Base-by-base conservation (phyloP, 2,888 invertebrate species). In the Caenorhabditis sinica region DNA sequence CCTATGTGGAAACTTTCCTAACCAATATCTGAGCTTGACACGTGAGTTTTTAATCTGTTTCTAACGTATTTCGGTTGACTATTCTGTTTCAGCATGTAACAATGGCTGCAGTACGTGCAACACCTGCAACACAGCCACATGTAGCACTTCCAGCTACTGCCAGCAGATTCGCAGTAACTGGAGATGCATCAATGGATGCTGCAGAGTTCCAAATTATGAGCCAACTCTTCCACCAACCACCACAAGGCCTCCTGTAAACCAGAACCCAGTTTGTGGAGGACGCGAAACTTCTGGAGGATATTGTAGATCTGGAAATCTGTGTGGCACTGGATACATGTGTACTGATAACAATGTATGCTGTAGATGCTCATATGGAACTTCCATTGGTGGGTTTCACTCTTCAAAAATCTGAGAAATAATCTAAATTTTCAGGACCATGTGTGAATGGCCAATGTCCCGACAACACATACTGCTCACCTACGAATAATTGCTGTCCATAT, bases 201-300 rank as follows among this genome's bases (percentile, higher is more conserved):
- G 87, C 71, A 72, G 73, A 66, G 82, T 85, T 23, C 73, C 83
- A 36, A 73, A 33, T 45, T 69, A 77, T 43, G 69, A 77, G 49
- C 80, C 84, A 20, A 75, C 79, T 25, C 71, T 81, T 49, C 71
- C 76, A 17, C 83, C 83, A 58, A 69, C 85, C 20, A 81, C 83
- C 13, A 80, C 80, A 23, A 51, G 60, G 56, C 17, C 71, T 30
- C 84, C 79, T 25, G 68, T 72, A 58, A 73, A 75, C 36, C 84
- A 74, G 15, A 74, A 72, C 13, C 87, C 87, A 20, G 76, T 86
- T 17, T 87, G 87, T 43, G 87, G 86, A 15, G 87, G 87, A 33
- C 87, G 87, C 65, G 87, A 87, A 81, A 84, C 83, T 49, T 86
- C 86, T 56, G 87, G 87, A n/a, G 87, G 87, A 11, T 87, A 84